These are phyloP conservation scores for Drepana falcataria DNA, from an alignment of 2,888 invertebrate species.

Conservation along the genomic window DNA sequence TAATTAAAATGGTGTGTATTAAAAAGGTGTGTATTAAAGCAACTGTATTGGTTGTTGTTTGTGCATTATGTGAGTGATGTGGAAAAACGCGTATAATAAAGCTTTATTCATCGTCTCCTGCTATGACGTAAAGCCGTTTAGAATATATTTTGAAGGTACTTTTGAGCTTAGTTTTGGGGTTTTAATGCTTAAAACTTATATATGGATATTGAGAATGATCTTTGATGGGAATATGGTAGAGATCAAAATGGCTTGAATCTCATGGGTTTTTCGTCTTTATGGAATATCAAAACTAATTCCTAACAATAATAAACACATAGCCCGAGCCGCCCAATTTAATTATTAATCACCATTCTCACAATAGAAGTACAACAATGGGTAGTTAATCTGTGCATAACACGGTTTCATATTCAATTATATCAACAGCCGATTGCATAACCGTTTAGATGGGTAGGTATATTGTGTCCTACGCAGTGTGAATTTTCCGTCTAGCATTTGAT, in stretches of 20 bases:
- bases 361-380: constrained; percentile 40
- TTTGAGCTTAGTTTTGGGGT: too few species aligned
- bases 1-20: too few species aligned
- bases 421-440: constrained; percentile 33
- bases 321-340: constrained; percentile 29
- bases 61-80: too few species aligned
- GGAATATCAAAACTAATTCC: constrained; percentile 28
- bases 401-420: constrained; percentile 44
- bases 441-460: constrained; percentile 10
- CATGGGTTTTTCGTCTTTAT: constrained; percentile 7
- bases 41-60: too few species aligned
- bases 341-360: constrained; percentile 36
- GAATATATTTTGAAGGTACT: too few species aligned
- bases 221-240: neutral
- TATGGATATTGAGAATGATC: too few species aligned
- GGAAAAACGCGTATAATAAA: too few species aligned
- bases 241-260: neutral
- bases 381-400: constrained; percentile 41
- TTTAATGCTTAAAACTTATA: too few species aligned
- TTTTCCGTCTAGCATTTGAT: constrained; percentile 7
- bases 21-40: too few species aligned
- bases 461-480: neutral
- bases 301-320: constrained; percentile 24
- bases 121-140: too few species aligned
- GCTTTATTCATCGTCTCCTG: too few species aligned